Percentiles rank a stretch among this genome's conserved stretches.
phyloP scores from a whole-genome alignment of 2,888 invertebrate genomes.

The Drosophila melanosoma region DNA sequence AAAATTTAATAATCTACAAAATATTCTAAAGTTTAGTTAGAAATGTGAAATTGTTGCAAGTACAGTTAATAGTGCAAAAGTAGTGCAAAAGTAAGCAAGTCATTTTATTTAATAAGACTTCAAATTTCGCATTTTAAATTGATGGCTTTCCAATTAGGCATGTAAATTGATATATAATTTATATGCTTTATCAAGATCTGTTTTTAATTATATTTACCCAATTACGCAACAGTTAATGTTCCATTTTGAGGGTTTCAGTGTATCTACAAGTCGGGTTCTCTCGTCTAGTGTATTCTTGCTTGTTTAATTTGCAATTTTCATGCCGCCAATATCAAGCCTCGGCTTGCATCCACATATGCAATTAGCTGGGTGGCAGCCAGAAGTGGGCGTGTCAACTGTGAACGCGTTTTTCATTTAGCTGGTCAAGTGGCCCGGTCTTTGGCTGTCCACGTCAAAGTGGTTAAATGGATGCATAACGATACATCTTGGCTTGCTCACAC shows the following conservation, averaged over 20 bases:
- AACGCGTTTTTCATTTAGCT: constrained; percentile 73
- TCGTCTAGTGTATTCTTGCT: neutral
- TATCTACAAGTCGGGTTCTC: neutral
- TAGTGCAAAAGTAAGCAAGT: too few species aligned
- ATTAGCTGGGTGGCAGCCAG: constrained; percentile 72
- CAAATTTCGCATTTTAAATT: neutral
- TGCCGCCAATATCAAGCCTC: constrained; percentile 36
- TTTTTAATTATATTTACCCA: neutral
- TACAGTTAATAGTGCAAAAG: neutral
- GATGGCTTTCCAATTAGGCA: neutral
- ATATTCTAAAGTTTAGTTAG: neutral
- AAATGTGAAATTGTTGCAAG: neutral
- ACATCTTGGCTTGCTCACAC: constrained; percentile 52
- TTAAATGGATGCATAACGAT: constrained; percentile 25
- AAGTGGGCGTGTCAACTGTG: constrained; percentile 59
- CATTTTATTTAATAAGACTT: neutral
- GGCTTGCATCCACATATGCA: constrained; percentile 36
- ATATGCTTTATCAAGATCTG: neutral
- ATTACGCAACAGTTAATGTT: neutral
- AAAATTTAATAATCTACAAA: neutral
- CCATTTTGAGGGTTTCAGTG: neutral
- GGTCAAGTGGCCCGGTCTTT: constrained; percentile 43
- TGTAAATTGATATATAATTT: neutral
- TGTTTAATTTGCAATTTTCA: constrained; percentile 64
- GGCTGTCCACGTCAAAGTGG: constrained; percentile 2